A percentile compares a stretch with the other conserved stretches of the same genome.
Conservation (phyloP, 2,113 vertebrate genomes). For the Rousettus leschenaultii region DNA sequence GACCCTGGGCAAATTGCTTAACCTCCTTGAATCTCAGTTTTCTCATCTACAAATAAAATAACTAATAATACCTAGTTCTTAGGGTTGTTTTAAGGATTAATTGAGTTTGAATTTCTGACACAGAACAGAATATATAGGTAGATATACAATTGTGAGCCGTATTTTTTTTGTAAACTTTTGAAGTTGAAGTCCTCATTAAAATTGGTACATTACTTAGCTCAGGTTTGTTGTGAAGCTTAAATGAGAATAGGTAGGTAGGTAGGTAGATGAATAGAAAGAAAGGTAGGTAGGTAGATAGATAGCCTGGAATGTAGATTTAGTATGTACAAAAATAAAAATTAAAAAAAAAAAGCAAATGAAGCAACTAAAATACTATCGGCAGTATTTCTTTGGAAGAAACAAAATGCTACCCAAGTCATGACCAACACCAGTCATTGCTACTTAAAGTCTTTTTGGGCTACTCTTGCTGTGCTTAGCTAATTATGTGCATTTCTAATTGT, state of each 20-base stretch:
- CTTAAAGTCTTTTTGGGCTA: background rate
- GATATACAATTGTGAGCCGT: background rate
- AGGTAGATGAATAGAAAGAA: too few species aligned
- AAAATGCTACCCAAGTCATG: background rate
- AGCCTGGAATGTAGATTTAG: background rate
- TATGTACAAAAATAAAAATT: background rate
- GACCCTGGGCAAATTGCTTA: background rate
- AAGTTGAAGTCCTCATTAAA: slow-evolving; percentile 2
- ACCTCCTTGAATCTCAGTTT: background rate
- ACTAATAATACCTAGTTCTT: slow-evolving; percentile 4
- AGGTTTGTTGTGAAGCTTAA: slow-evolving; percentile 39
- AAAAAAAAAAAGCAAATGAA: background rate
- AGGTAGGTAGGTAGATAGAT: background rate
- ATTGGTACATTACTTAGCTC: background rate
- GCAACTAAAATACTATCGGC: background rate
- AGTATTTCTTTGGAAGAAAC: background rate
- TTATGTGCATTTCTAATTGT: background rate
- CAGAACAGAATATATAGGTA: background rate
- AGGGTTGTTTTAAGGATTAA: slow-evolving; percentile 5
- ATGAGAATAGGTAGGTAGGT: background rate
- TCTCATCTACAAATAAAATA: background rate
- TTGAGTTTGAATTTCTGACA: background rate
- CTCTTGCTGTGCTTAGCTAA: background rate
- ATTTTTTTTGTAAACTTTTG: background rate
- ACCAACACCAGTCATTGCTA: background rate